phyloP scores from a whole-genome alignment of 2,888 invertebrate genomes.

The Bimastos eiseni region DNA sequence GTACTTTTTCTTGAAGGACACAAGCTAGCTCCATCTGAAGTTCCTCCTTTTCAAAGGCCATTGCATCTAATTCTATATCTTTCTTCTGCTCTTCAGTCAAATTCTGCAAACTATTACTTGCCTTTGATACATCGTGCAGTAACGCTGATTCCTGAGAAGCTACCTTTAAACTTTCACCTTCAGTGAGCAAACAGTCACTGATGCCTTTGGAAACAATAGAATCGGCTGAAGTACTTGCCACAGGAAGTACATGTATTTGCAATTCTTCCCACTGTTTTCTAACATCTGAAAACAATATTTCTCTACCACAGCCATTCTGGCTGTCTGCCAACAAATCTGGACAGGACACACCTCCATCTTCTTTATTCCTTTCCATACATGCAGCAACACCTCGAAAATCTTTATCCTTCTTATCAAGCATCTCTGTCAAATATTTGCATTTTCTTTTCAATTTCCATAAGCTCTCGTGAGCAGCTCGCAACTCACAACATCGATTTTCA shows the following conservation, averaged over 20 bases:
- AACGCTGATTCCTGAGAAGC: neutral
- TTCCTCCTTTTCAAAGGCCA: constrained; percentile 19
- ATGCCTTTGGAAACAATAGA: neutral
- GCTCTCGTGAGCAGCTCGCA: neutral
- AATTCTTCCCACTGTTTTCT: neutral
- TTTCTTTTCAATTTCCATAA: neutral
- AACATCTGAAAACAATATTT: neutral
- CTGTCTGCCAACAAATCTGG: neutral
- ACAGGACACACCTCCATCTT: neutral
- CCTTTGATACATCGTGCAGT: neutral
- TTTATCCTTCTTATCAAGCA: neutral
- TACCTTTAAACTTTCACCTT: neutral
- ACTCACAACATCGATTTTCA: neutral
- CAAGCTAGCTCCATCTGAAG: constrained; percentile 1
- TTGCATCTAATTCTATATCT: neutral
- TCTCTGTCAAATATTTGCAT: neutral
- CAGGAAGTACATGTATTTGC: neutral
- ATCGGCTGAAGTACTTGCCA: neutral
- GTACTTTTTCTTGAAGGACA: neutral
- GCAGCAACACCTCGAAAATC: neutral
- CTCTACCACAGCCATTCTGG: neutral
- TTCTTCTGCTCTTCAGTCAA: constrained; percentile 3
- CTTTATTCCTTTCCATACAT: neutral
- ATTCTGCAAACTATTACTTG: neutral
- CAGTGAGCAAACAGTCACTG: neutral